Conservation (phyloP, 2,113 vertebrate genomes). For the Anser brachyrhynchus region DNA sequence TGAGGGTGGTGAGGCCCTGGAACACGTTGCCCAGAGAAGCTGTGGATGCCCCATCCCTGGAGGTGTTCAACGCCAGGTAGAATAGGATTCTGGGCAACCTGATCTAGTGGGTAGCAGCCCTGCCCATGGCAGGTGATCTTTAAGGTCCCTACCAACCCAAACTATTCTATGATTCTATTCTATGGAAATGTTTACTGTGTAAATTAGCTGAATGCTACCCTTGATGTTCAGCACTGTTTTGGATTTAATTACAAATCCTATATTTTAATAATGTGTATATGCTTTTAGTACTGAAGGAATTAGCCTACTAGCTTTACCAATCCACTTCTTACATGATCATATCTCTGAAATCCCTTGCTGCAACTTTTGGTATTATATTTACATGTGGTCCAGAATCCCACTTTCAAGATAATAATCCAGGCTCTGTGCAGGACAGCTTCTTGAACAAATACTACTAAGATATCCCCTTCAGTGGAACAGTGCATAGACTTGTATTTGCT, state of each 20-base stretch:
- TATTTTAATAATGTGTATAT: neutral
- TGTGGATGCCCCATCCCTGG: too few relatives aligned
- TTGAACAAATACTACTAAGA: neutral
- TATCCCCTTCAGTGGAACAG: neutral
- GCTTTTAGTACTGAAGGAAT: neutral
- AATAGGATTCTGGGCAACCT: too few relatives aligned
- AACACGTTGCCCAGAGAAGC: too few relatives aligned
- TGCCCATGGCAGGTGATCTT: too few relatives aligned
- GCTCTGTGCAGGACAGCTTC: neutral
- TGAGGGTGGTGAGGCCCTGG: too few relatives aligned
- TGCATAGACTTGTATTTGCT: neutral
- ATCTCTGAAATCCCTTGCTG: neutral
- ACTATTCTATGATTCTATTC: neutral
- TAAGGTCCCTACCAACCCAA: too few relatives aligned
- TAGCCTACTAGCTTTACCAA: neutral
- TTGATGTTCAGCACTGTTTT: neutral
- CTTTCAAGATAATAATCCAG: neutral
- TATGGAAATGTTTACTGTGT: neutral
- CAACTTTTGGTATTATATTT: neutral
- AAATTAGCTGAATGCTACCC: neutral
- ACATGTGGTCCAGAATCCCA: neutral
- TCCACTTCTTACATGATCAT: neutral
- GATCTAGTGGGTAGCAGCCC: too few relatives aligned
- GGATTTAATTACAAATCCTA: neutral
- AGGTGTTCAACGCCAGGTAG: too few relatives aligned